These are phyloP conservation scores for Caiman crocodilus DNA, from an alignment of 2,797 vertebrate species.

Conservation along the genomic window DNA sequence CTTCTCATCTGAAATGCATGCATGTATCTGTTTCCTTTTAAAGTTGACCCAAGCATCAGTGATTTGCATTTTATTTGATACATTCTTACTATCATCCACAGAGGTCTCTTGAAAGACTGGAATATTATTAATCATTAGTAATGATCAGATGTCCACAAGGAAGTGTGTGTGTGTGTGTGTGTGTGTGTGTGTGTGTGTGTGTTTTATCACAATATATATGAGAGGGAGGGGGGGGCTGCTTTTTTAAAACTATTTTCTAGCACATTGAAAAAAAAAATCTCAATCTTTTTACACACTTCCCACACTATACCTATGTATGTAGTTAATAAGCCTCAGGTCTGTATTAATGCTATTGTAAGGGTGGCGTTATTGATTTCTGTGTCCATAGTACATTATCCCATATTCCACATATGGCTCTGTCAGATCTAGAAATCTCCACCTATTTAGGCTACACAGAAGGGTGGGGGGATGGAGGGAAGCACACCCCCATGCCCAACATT, in stretches of 20 bases:
- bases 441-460: constrained; percentile 29
- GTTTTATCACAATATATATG: no score
- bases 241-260: constrained; percentile 37
- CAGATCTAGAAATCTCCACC: constrained; percentile 71
- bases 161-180: fast-evolving
- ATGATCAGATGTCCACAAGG: not conserved
- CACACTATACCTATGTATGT: constrained; percentile 26
- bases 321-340: constrained; percentile 20
- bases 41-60: not conserved
- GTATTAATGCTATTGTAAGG: constrained; percentile 53
- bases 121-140: not conserved
- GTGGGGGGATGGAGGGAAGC: constrained; percentile 46
- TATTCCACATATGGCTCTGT: constrained; percentile 68
- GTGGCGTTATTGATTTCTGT: constrained; percentile 42
- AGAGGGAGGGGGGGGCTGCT: not conserved
- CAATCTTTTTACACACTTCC: constrained; percentile 51
- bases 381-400: constrained; percentile 55
- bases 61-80: not conserved
- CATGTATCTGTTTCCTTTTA: not conserved
- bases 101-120: not conserved
- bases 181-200: no score
- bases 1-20: not conserved
- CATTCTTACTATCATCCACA: not conserved
- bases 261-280: constrained; percentile 29
- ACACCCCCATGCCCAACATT: constrained; percentile 29